phyloP scores from a whole-genome alignment of 2,888 invertebrate genomes.

The Acanthacorydalis orientalis region DNA sequence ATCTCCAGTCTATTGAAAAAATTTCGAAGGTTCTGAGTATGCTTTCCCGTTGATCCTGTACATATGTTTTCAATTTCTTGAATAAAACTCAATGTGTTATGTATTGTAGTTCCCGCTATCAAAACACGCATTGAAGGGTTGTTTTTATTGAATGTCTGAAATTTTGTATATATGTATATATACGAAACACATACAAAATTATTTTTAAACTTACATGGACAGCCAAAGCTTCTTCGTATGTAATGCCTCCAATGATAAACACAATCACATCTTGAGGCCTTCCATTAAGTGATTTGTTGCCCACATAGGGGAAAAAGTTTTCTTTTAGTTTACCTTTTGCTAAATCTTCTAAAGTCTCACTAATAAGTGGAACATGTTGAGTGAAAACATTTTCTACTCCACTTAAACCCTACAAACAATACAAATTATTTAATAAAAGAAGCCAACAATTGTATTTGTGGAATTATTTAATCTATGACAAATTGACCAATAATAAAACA shows the following conservation, averaged over 20 bases:
- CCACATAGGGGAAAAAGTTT: slow-evolving; percentile 68
- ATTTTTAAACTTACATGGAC: slow-evolving; percentile 40
- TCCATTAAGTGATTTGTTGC: slow-evolving; percentile 36
- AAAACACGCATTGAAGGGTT: slow-evolving; percentile 61
- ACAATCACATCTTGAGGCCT: slow-evolving; percentile 88
- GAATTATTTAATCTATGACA: too few species aligned
- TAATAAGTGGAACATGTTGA: slow-evolving; percentile 87
- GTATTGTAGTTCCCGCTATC: slow-evolving; percentile 82
- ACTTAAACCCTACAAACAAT: slow-evolving; percentile 52
- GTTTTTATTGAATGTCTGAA: slow-evolving; percentile 45
- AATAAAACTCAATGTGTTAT: slow-evolving; percentile 69
- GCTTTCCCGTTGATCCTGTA: slow-evolving; percentile 37
- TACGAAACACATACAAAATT: background rate
- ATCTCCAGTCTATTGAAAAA: background rate
- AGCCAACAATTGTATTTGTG: too few species aligned
- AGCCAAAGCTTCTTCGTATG: slow-evolving; percentile 85
- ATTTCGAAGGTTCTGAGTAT: slow-evolving; percentile 1
- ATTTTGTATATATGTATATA: background rate
- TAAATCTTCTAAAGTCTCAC: slow-evolving; percentile 77
- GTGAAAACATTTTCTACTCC: slow-evolving; percentile 99
- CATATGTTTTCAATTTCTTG: slow-evolving; percentile 57
- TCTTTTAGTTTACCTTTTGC: slow-evolving; percentile 82
- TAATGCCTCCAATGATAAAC: slow-evolving; percentile 90
- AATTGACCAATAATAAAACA: too few species aligned
- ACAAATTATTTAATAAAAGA: too few species aligned